These are phyloP conservation scores for Phenganax marumi DNA, from an alignment of 92 coral and sea anemone species.

Conservation along the genomic window DNA sequence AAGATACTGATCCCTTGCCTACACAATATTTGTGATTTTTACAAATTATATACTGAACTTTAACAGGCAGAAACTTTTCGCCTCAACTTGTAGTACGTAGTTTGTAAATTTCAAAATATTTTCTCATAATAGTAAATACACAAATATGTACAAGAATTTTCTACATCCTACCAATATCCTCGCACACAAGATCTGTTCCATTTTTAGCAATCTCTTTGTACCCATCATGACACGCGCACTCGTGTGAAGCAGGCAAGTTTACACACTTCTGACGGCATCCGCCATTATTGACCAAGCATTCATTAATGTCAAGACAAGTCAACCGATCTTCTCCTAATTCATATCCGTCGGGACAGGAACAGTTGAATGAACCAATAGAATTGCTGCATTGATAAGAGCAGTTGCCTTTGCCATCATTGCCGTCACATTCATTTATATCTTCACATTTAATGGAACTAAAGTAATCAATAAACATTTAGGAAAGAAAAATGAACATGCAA, in stretches of 20 bases:
- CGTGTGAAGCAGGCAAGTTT: conserved; percentile 67
- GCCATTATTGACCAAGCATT: conserved; percentile 75
- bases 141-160: background rate
- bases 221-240: conserved; percentile 83
- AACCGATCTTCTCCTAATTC: conserved; percentile 62
- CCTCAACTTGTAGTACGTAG: no score
- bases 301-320: conserved; percentile 77
- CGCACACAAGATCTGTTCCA: conserved; percentile 76
- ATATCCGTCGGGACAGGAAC: conserved; percentile 84
- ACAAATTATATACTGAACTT: background rate
- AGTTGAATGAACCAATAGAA: conserved; percentile 83
- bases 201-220: conserved; percentile 67
- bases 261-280: conserved; percentile 79
- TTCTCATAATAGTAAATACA: no score
- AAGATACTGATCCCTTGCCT: background rate
- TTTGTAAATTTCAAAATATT: no score
- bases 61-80: no score
- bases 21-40: background rate
- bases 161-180: conserved; percentile 76
- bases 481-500: background rate
- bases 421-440: conserved; percentile 85
- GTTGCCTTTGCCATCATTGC: conserved; percentile 85
- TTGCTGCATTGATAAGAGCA: conserved; percentile 87
- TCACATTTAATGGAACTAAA: conserved; percentile 75
- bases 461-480: background rate